Conservation (phyloP, 2,113 vertebrate species). For the Eretmochelys imbricata region DNA sequence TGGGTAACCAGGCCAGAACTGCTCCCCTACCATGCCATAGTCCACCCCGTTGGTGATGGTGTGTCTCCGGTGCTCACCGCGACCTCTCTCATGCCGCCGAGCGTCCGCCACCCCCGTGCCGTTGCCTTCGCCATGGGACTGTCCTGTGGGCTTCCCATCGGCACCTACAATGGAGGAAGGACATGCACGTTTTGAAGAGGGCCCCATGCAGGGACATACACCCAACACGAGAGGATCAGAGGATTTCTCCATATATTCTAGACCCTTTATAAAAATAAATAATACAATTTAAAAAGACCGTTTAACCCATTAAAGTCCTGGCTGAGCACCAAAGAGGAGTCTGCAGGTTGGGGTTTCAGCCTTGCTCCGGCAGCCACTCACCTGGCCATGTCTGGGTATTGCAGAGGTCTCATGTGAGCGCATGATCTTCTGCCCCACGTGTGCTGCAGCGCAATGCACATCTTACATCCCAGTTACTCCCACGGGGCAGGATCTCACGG, state of each 20-base stretch:
- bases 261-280: background rate
- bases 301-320: background rate
- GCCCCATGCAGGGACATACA: background rate
- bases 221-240: background rate
- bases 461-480: background rate
- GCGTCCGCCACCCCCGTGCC: conserved; percentile 67
- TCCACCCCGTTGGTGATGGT: conserved; percentile 93
- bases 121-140: conserved; percentile 79
- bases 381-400: background rate
- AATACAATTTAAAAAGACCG: background rate
- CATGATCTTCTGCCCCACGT: background rate
- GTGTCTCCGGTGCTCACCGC: conserved; percentile 89
- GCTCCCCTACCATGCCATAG: conserved; percentile 85
- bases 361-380: background rate
- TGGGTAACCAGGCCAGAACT: background rate
- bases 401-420: background rate
- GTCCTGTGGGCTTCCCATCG: conserved; percentile 74
- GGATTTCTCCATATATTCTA: background rate
- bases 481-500: background rate
- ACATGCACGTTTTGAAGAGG: background rate
- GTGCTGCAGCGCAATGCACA: too few relatives aligned
- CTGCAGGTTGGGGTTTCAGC: background rate
- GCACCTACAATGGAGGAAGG: conserved; percentile 56
- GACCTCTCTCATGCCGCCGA: conserved; percentile 78
- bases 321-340: background rate